Evolutionary conservation across 1,140 invertebrate genomes (phyloP).

Genomic region (Bombus superbus): DNA sequence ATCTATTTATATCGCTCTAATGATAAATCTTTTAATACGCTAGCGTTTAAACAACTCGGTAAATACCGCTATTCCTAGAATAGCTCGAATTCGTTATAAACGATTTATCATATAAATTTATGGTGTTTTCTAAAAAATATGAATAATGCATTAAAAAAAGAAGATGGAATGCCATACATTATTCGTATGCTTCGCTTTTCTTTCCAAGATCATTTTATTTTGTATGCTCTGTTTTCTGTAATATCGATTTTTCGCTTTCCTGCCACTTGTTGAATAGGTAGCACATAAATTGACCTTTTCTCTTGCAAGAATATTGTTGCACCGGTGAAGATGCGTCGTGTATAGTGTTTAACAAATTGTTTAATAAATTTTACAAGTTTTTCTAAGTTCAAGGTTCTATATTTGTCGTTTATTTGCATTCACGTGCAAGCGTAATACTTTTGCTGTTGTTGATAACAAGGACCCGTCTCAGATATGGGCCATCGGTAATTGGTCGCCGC

Average conservation of each 20-base stretch:
- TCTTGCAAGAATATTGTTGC: background rate
- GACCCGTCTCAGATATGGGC: constrained; percentile 68
- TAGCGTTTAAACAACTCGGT: background rate
- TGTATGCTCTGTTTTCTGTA: background rate
- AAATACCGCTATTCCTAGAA: constrained; percentile 9
- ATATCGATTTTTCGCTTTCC: background rate
- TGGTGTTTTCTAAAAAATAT: constrained; percentile 39
- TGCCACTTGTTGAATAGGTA: constrained; percentile 12
- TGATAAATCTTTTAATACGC: background rate
- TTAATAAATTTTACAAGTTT: constrained; percentile 17
- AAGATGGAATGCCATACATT: background rate
- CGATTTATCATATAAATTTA: constrained; percentile 61
- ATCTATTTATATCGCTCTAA: background rate
- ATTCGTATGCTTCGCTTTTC: background rate
- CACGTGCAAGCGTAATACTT: background rate
- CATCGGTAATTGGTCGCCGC: constrained; percentile 74
- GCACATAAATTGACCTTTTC: too few species aligned
- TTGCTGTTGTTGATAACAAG: background rate
- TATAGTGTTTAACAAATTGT: background rate
- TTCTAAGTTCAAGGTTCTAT: background rate
- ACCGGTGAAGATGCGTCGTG: background rate
- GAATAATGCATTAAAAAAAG: constrained; percentile 8
- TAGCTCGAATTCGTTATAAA: constrained; percentile 14
- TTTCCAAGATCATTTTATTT: background rate
- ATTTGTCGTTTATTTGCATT: background rate